Evolutionary conservation across 2,797 vertebrate genomes (phyloP).

Genomic region (Botia kubotai): DNA sequence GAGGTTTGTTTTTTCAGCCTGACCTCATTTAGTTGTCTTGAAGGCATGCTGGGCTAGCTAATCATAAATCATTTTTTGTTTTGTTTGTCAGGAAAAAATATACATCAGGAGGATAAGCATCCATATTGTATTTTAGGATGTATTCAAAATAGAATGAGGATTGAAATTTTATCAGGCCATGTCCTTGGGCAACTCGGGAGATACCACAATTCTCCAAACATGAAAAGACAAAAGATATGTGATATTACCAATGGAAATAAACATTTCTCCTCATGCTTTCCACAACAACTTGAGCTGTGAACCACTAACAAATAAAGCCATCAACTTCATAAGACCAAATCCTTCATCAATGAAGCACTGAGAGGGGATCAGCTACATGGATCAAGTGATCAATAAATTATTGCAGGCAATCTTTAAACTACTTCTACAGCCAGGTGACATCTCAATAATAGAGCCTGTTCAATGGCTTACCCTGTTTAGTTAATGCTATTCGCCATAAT

Average conservation of each 20-base stretch:
- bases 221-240: neutral
- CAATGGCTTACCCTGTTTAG: neutral
- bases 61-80: slow-evolving; percentile 35
- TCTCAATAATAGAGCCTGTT: slow-evolving; percentile 32
- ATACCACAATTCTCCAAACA: neutral
- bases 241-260: neutral
- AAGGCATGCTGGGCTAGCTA: slow-evolving; percentile 12
- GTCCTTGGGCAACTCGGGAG: neutral
- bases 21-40: slow-evolving; percentile 22
- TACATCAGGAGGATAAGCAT: slow-evolving; percentile 12
- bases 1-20: slow-evolving; percentile 31
- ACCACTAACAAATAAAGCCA: slow-evolving; percentile 25
- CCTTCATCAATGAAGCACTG: neutral
- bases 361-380: neutral
- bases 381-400: slow-evolving; percentile 41
- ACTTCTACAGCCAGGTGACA: slow-evolving; percentile 38
- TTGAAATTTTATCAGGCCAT: slow-evolving; percentile 14
- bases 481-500: slow-evolving; percentile 8
- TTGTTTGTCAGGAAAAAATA: neutral
- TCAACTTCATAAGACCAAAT: slow-evolving; percentile 3
- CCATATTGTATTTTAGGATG: neutral
- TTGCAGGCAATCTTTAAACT: slow-evolving; percentile 38
- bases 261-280: neutral
- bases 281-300: neutral
- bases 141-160: neutral